Conservation (phyloP, 2,888 invertebrate genomes). For the Sinohyriopsis cumingii region DNA sequence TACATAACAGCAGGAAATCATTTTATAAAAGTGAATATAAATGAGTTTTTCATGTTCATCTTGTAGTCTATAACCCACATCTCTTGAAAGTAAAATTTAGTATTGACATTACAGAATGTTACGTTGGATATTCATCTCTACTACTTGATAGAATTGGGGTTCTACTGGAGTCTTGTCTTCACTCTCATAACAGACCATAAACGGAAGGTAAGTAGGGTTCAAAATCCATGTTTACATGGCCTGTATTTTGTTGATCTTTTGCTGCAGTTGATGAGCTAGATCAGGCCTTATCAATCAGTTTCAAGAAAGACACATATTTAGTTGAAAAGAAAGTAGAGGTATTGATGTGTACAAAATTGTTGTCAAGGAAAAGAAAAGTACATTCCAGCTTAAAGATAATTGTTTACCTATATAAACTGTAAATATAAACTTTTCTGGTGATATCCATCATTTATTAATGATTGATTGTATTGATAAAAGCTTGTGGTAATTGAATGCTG, state of each 20-base stretch:
- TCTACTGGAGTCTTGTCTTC: constrained; percentile 93
- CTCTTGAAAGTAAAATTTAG: not conserved
- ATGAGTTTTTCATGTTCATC: not conserved
- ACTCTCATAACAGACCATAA: constrained; percentile 94
- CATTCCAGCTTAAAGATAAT: too few species aligned
- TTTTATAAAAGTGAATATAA: not conserved
- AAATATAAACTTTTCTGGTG: too few species aligned
- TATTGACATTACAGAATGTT: constrained; percentile 19
- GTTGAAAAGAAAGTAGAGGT: too few species aligned
- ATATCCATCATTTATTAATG: too few species aligned
- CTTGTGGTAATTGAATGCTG: too few species aligned
- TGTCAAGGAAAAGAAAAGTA: too few species aligned
- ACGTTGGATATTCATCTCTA: constrained; percentile 91
- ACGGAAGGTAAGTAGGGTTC: constrained; percentile 74
- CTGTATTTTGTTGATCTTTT: not conserved
- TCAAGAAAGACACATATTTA: too few species aligned
- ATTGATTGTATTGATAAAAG: too few species aligned
- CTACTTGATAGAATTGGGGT: constrained; percentile 93
- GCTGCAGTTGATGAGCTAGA: too few species aligned
- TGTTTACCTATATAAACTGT: too few species aligned
- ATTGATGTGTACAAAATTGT: too few species aligned
- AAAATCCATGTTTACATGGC: not conserved
- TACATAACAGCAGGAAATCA: not conserved
- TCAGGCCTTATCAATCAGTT: too few species aligned
- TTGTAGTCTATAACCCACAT: not conserved